A percentile compares a stretch with the other conserved stretches of the same genome.
phyloP scores from a whole-genome alignment of 1,140 invertebrate genomes.

The Oedothorax gibbosus region DNA sequence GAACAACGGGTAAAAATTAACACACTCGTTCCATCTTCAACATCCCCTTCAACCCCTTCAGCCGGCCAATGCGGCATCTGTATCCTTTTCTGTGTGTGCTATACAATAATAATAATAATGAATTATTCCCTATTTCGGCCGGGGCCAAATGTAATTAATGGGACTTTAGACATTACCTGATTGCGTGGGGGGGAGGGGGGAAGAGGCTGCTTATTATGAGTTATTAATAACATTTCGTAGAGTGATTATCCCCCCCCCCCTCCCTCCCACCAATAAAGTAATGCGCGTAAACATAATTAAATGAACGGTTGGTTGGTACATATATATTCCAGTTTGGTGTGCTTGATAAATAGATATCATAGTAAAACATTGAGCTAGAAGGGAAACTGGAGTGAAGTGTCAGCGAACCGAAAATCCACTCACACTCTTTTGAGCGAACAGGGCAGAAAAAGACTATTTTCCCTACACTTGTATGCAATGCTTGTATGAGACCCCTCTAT shows the following conservation, averaged over 20 bases:
- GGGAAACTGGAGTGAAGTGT: no score
- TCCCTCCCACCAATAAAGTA: not conserved
- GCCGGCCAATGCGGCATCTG: no score
- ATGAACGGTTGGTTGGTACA: not conserved
- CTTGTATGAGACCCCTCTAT: no score
- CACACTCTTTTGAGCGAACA: no score
- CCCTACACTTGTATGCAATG: no score
- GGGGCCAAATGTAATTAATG: conserved; percentile 48
- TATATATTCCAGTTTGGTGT: not conserved
- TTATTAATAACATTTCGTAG: conserved; percentile 52
- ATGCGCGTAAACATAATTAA: conserved; percentile 55
- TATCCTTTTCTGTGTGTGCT: not conserved
- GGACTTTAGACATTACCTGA: conserved; percentile 54
- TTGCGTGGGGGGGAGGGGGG: not conserved
- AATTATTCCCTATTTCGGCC: conserved; percentile 23
- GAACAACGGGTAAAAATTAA: no score
- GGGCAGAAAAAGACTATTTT: no score
- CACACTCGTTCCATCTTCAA: no score
- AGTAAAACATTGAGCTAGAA: no score
- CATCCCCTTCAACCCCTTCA: no score
- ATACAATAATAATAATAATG: not conserved
- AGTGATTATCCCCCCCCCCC: conserved; percentile 31
- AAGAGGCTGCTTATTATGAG: conserved; percentile 33
- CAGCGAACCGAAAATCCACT: no score
- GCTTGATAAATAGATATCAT: no score